Evolutionary conservation across 2,888 invertebrate genomes (phyloP).

Genomic region (Drosophila nr. fundita): DNA sequence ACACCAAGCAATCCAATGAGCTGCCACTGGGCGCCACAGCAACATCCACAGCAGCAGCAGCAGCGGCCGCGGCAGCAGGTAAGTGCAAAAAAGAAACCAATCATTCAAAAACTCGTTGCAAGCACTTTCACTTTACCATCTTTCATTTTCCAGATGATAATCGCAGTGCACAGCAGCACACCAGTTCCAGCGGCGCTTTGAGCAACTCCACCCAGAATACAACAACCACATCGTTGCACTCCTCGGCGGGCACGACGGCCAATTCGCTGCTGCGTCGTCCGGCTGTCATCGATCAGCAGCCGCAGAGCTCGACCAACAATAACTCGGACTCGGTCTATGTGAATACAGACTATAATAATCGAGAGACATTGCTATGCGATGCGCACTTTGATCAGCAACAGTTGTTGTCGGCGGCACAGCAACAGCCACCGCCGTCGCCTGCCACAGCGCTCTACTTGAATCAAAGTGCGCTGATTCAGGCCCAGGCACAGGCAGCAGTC

Average conservation of each 20-base stretch:
- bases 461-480: constrained; percentile 70
- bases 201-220: constrained; percentile 78
- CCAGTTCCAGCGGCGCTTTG: constrained; percentile 64
- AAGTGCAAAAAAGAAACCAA: constrained; percentile 15
- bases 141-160: constrained; percentile 66
- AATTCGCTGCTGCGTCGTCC: constrained; percentile 38
- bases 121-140: constrained; percentile 40
- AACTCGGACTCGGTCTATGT: constrained; percentile 82
- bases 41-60: constrained; percentile 32
- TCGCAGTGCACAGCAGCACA: constrained; percentile 66
- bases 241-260: constrained; percentile 64
- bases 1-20: constrained; percentile 85
- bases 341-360: constrained; percentile 84
- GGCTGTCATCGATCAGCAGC: constrained; percentile 46
- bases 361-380: constrained; percentile 82
- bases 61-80: constrained; percentile 42
- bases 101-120: constrained; percentile 26
- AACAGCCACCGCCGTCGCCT: constrained; percentile 73
- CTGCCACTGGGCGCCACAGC: constrained; percentile 70
- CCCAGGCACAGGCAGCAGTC: constrained; percentile 56
- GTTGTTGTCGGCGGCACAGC: constrained; percentile 68
- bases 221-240: constrained; percentile 77
- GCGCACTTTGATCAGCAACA: constrained; percentile 76
- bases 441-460: constrained; percentile 77
- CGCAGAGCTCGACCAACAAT: constrained; percentile 41